These are phyloP conservation scores for Sinocyclocheilus anophthalmus DNA, from an alignment of 2,113 vertebrate species.

Conservation along the genomic window DNA sequence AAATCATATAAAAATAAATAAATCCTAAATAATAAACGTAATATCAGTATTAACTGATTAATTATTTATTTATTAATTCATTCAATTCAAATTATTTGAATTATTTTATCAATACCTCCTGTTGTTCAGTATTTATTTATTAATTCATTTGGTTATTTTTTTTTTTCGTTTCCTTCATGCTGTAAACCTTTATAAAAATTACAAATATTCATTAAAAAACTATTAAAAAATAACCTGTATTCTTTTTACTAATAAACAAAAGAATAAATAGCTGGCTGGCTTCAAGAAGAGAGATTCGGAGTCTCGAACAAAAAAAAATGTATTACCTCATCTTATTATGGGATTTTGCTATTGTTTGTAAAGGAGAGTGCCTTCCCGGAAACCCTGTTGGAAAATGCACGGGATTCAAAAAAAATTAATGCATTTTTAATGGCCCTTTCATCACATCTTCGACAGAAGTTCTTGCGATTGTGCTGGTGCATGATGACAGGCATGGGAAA, in stretches of 20 bases:
- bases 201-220: neutral
- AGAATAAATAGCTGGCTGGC: neutral
- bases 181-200: neutral
- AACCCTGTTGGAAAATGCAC: slow-evolving; percentile 43
- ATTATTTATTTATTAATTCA: neutral
- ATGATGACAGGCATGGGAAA: slow-evolving; percentile 54
- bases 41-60: too few relatives aligned
- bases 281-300: slow-evolving; percentile 26
- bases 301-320: slow-evolving; percentile 24
- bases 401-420: slow-evolving; percentile 39
- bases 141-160: too few relatives aligned
- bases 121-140: neutral
- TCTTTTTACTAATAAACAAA: neutral
- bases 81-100: too few relatives aligned
- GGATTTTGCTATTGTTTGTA: slow-evolving; percentile 47
- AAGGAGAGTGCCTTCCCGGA: slow-evolving; percentile 39
- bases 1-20: too few relatives aligned
- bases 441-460: slow-evolving; percentile 53
- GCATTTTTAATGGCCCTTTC: slow-evolving; percentile 58
- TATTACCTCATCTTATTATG: slow-evolving; percentile 20
- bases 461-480: slow-evolving; percentile 44
- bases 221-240: neutral
- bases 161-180: neutral
- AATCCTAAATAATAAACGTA: too few relatives aligned
- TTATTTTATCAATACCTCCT: neutral